Percentiles rank a stretch among this genome's conserved stretches.
Evolutionary conservation across 2,888 invertebrate species (phyloP).

Genomic region (Lithosia quadra): DNA sequence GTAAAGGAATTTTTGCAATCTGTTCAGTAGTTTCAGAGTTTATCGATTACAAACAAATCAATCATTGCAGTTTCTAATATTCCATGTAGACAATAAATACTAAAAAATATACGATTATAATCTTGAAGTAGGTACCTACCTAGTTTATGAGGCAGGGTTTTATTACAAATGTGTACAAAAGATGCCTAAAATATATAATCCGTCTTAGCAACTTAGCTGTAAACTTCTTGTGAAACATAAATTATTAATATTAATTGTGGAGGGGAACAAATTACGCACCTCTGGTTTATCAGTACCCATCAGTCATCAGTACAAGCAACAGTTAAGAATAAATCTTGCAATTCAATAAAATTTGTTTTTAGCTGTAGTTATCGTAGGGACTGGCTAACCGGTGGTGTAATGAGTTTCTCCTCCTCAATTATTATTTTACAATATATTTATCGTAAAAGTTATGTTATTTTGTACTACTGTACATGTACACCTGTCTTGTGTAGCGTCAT

Average conservation of each 20-base stretch:
- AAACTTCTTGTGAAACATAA: neutral
- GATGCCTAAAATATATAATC: neutral
- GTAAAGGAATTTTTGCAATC: too few species aligned
- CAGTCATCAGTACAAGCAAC: too few species aligned
- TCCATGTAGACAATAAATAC: too few species aligned
- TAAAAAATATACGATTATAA: too few species aligned
- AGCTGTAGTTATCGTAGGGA: neutral
- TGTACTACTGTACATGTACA: neutral
- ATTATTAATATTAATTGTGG: too few species aligned
- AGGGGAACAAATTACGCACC: neutral
- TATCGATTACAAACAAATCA: too few species aligned
- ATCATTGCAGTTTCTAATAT: too few species aligned
- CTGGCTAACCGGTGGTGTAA: neutral
- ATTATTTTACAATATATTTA: neutral
- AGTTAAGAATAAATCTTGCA: too few species aligned
- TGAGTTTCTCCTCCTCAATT: neutral
- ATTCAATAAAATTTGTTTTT: neutral
- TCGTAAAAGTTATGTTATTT: neutral
- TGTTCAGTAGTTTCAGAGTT: too few species aligned
- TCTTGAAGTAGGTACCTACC: too few species aligned
- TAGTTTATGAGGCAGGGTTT: too few species aligned
- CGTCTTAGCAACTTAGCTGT: neutral
- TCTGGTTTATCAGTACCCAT: neutral
- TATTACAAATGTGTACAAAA: too few species aligned
- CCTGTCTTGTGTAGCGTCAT: neutral